Conservation (phyloP, 2,113 vertebrate species). For the Petroica traversi region DNA sequence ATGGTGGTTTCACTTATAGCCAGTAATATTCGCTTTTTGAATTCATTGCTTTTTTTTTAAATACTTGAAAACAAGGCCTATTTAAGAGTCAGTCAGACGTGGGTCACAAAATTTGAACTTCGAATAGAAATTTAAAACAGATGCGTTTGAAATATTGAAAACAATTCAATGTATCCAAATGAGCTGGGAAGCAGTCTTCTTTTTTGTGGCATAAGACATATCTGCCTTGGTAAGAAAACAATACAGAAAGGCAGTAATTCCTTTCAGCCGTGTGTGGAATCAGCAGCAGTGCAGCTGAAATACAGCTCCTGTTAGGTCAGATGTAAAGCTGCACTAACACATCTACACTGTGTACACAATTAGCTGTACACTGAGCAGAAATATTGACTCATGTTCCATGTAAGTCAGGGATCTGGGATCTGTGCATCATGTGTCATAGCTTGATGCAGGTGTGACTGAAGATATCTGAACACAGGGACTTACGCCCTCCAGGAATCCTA, state of each 20-base stretch:
- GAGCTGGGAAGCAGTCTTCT: not conserved
- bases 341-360: not conserved
- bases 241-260: not conserved
- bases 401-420: not conserved
- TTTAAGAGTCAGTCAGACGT: not conserved
- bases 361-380: not conserved
- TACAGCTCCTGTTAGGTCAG: not conserved
- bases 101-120: not conserved
- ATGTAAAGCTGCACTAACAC: not conserved
- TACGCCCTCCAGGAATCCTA: not conserved
- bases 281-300: not conserved
- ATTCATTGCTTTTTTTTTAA: not conserved
- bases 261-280: not conserved
- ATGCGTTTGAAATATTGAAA: not conserved
- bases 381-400: not conserved
- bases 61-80: not conserved
- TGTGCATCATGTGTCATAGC: not conserved
- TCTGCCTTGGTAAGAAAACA: not conserved
- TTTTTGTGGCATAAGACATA: not conserved
- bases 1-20: not conserved
- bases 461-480: not conserved
- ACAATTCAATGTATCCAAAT: not conserved
- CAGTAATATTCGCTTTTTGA: not conserved
- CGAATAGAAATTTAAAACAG: not conserved
- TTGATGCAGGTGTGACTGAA: not conserved